Evolutionary conservation across 1,140 invertebrate species (phyloP).

Genomic region (Akabosia matsudoensis): DNA sequence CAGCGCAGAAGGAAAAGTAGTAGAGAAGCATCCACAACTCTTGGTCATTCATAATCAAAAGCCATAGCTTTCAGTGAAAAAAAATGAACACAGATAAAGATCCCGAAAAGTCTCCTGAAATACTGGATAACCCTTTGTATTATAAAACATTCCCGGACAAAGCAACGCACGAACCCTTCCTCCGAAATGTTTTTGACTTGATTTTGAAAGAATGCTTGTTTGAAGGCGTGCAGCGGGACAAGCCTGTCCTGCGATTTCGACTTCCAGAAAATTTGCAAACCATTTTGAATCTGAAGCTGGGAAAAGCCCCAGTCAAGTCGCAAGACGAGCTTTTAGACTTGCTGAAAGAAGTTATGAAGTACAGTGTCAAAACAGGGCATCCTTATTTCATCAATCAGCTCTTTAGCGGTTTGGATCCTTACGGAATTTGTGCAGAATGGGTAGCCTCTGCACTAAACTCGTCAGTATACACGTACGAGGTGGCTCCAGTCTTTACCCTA

Average conservation of each 20-base stretch:
- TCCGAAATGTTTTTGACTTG: constrained; percentile 65
- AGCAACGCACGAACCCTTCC: constrained; percentile 66
- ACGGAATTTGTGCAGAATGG: constrained; percentile 71
- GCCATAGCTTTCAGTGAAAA: background rate
- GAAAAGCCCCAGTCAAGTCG: constrained; percentile 55
- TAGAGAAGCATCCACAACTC: too few species aligned
- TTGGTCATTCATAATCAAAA: too few species aligned
- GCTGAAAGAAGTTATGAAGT: constrained; percentile 65
- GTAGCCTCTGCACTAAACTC: constrained; percentile 79
- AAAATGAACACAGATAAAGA: background rate
- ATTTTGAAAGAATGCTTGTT: constrained; percentile 72
- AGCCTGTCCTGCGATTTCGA: constrained; percentile 68
- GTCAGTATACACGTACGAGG: constrained; percentile 85
- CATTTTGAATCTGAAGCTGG: constrained; percentile 64
- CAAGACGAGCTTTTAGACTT: constrained; percentile 66
- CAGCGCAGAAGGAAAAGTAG: too few species aligned
- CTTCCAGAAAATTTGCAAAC: constrained; percentile 64
- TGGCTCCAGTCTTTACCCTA: constrained; percentile 80
- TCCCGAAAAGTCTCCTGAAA: background rate
- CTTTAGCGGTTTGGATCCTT: constrained; percentile 59
- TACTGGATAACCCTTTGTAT: constrained; percentile 33
- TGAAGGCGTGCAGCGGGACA: constrained; percentile 64
- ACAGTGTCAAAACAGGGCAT: constrained; percentile 83
- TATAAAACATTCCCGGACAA: constrained; percentile 53
- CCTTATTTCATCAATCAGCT: constrained; percentile 83